Evolutionary conservation across 1,140 invertebrate genomes (phyloP), one percentile per base, ranked within the genome.

Genomic region (Temnothorax nylanderi): DNA sequence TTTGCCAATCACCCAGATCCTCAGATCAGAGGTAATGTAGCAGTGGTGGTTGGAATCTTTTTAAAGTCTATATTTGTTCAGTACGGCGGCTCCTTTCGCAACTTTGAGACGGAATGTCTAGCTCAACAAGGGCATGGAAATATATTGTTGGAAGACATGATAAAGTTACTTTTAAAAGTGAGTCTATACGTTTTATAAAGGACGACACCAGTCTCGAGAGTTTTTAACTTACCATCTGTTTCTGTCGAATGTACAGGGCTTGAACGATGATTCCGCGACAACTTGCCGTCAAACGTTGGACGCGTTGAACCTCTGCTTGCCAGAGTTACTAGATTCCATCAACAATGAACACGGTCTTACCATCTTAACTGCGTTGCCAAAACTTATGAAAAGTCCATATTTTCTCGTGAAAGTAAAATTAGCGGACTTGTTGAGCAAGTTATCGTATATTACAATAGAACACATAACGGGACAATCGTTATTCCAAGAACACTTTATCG

Each of bases 351-450:
- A 95, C 16, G 92, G 96, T 21, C 89, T 96, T 6, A 94, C 95
- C 16, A 93, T 97, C n/a, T 93, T 99, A 37, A 95, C 97, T 65
- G 93, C 95, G 60, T 94, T 98, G 7, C 96, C 97, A 7, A 92
- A 94, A 32, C 94, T 98, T 1, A 96, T 96, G 62, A 95, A 96
- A 58, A 98, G 98, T 95, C 96, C 97, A 0, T 99, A 99, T 94
- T 99, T 98, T 97, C 95, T 99, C 16, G 97, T 98, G 34, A 98
- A 98, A 96, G 97, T 98, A 86, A 96, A 97, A 93, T 93, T 97
- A 72, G 93, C 96, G 47, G 96, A 97, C 90, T 90, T 97, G 10
- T 89, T 97, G 32, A 95, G 96, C 54, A 93, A 95, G 62, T 90
- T 97, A n/a, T 96, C 96, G 13, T 97, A 96, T 74, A 93, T 95